Conservation (phyloP, 2,797 vertebrate species). For the Anabacerthia variegaticeps region DNA sequence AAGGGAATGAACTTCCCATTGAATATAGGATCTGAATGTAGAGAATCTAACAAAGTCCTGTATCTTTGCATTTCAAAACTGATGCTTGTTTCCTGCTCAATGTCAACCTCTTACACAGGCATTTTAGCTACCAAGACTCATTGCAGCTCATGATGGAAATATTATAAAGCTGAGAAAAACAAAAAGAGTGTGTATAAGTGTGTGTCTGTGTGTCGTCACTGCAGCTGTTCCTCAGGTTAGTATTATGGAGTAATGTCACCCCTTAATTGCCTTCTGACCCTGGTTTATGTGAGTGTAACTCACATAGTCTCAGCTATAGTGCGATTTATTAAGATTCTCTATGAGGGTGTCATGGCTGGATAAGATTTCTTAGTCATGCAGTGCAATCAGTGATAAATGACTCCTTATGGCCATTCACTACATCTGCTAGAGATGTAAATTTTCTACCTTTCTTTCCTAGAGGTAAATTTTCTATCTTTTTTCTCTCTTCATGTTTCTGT, state of each 20-base stretch:
- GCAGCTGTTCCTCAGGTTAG: neutral
- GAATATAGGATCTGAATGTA: neutral
- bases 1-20: neutral
- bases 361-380: neutral
- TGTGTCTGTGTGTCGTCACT: neutral
- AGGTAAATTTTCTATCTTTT: neutral
- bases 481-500: neutral
- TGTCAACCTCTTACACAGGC: neutral
- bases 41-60: neutral
- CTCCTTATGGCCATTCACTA: neutral
- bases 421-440: neutral
- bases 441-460: neutral
- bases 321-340: neutral
- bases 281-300: neutral
- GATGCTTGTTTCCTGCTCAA: neutral
- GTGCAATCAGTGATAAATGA: neutral
- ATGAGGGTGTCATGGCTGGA: neutral
- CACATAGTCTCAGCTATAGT: neutral
- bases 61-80: neutral
- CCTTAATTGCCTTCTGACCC: neutral
- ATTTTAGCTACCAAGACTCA: neutral
- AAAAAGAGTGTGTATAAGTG: neutral
- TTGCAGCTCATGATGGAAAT: neutral
- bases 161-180: neutral
- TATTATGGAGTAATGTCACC: neutral